A percentile compares a stretch with the other conserved stretches of the same genome.
Evolutionary conservation across 1,140 invertebrate genomes (phyloP).

Genomic region (Penaeus indicus): DNA sequence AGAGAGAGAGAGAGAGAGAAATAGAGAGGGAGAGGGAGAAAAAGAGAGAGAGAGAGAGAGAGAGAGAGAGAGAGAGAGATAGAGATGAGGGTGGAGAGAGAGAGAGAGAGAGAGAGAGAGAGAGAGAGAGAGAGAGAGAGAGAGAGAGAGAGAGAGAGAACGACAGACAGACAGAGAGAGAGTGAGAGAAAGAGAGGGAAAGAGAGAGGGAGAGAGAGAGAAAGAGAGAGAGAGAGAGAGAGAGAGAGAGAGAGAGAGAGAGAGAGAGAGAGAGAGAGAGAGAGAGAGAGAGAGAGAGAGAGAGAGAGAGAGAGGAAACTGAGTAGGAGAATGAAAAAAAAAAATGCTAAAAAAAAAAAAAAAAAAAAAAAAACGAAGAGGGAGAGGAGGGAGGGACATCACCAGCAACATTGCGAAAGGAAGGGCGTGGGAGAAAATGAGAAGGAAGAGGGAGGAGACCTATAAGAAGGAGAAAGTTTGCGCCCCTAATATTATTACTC

Average conservation of each 20-base stretch:
- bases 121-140: too few relatives aligned
- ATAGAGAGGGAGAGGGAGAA: not conserved
- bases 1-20: not conserved
- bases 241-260: too few relatives aligned
- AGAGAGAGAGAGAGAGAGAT: not conserved
- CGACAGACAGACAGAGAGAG: not conserved
- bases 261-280: too few relatives aligned
- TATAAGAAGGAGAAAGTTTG: slow-evolving; percentile 18
- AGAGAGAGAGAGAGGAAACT: slow-evolving; percentile 24
- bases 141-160: too few relatives aligned
- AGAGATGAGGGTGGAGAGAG: not conserved
- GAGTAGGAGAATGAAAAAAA: not conserved
- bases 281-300: too few relatives aligned
- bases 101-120: too few relatives aligned
- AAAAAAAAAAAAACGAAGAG: not conserved
- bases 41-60: not conserved
- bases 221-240: too few relatives aligned
- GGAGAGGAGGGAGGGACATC: slow-evolving; percentile 12
- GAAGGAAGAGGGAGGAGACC: not conserved
- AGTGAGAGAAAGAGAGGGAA: not conserved
- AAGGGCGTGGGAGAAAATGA: not conserved
- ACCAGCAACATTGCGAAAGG: too few relatives aligned
- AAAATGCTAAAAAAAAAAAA: too few relatives aligned
- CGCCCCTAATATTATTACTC: slow-evolving; percentile 22
- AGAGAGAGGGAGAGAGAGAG: too few relatives aligned